Conservation (phyloP, 2,888 invertebrate genomes). For the Mayetiola destructor region DNA sequence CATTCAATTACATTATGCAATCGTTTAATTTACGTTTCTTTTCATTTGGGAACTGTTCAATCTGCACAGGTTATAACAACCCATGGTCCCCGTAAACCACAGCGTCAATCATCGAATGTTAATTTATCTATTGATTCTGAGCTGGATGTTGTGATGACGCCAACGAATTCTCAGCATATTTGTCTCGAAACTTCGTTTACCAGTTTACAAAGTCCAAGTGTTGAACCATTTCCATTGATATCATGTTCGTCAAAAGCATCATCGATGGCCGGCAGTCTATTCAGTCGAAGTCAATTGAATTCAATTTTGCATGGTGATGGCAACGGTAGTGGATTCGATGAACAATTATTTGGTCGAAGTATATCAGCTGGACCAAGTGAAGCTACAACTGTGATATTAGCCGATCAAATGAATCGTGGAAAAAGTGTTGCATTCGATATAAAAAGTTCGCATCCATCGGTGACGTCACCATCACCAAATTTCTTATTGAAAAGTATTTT, state of each 20-base stretch:
- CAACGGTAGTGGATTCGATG: conserved; percentile 31
- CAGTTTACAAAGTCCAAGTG: conserved; percentile 42
- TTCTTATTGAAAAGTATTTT: conserved; percentile 22
- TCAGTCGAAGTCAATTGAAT: conserved; percentile 33
- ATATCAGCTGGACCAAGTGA: conserved; percentile 29
- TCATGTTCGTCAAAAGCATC: conserved; percentile 29
- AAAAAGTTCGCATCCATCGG: conserved; percentile 15
- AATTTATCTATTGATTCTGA: conserved; percentile 33
- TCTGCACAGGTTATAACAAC: conserved; percentile 65
- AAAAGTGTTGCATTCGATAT: conserved; percentile 33
- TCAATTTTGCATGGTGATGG: conserved; percentile 35
- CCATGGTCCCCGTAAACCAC: conserved; percentile 66
- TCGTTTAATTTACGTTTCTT: no score
- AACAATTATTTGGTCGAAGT: conserved; percentile 29
- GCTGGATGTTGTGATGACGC: conserved; percentile 28
- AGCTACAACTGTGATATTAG: conserved; percentile 28
- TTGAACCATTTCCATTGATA: conserved; percentile 15
- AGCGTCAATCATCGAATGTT: conserved; percentile 39
- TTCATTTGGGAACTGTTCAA: no score
- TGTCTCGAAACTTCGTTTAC: conserved; percentile 65
- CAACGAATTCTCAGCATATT: conserved; percentile 41
- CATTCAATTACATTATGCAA: no score
- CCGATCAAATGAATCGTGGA: conserved; percentile 20
- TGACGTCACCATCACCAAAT: conserved; percentile 21
- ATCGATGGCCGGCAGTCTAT: conserved; percentile 32